Base-by-base conservation (phyloP, 2,113 vertebrate genomes). In the Kryptolebias marmoratus region DNA sequence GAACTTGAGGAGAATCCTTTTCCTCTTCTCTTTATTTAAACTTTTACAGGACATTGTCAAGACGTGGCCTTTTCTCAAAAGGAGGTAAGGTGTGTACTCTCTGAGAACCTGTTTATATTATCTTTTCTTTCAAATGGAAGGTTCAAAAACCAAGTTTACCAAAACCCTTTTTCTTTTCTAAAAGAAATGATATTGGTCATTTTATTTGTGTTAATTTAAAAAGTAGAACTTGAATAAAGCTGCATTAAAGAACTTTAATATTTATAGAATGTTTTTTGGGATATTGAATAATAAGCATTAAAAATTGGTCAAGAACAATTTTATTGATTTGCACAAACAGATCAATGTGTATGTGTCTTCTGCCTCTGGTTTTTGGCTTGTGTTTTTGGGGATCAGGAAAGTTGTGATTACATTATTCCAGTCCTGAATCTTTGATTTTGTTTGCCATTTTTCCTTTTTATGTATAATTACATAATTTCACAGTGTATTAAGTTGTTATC, bases 11-110 rank as follows among this genome's bases (percentile, higher is more conserved):
- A 59, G 27, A 44, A 73, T 5, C 55, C 15, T 58, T 50, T 39
- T 64, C 36, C 60, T 12, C 5, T 56, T 56, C 12, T 44, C 27
- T 31, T 30, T 22, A 22, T 71, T 60, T 73, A n/a, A 3, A 16
- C 44, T 57, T 42, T 68, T 39, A 18, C 14, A 54, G 30, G 44
- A 64, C 10, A 36, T 47, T 64, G 2, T 32, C 45, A 42, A 36
- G 68, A 47, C 9, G n/a, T 2, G 54, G 42, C 73, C 4, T 2
- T 73, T 45, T 56, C 58, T 50, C 30, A 64, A 32, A 68, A n/a
- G 48, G 55, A 84, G 89, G 86, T 90, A 88, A 87, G 86, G 0
- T 49, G 57, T 68, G 61, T 56, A 64, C 11, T 57, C 45, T 79
- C 49, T 67, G 4, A 69, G 32, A 61, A 49, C 32, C 54, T 76